These are phyloP conservation scores for Picathartes gymnocephalus DNA, from an alignment of 2,113 vertebrate species.

Conservation along the genomic window DNA sequence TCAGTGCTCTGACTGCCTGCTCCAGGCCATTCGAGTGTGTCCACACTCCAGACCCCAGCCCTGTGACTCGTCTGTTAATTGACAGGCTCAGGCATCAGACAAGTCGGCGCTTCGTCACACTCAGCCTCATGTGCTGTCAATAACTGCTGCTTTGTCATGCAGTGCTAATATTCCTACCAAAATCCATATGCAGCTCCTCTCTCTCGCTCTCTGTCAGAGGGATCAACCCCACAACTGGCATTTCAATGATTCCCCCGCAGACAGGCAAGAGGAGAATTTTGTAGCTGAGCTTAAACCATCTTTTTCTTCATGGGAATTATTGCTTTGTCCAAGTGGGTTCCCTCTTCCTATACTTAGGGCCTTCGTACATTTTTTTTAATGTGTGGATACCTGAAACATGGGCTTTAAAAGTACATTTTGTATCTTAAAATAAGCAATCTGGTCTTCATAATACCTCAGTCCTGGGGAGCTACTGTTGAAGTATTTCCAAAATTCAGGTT, in stretches of 20 bases:
- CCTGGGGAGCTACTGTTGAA: background rate
- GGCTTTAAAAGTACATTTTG: background rate
- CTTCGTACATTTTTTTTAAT: background rate
- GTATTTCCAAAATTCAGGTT: background rate
- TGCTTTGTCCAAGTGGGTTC: background rate
- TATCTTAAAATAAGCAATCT: background rate
- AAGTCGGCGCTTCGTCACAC: fast-evolving
- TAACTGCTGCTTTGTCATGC: background rate
- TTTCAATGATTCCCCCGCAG: background rate
- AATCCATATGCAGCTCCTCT: background rate
- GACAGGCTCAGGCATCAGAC: background rate
- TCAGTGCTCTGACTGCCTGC: background rate
- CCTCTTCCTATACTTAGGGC: background rate
- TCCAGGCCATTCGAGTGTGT: background rate
- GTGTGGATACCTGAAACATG: background rate
- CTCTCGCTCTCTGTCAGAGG: background rate
- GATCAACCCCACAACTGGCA: background rate
- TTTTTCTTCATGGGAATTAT: background rate
- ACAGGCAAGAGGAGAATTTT: background rate
- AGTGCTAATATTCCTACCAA: background rate
- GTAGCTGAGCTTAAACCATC: background rate
- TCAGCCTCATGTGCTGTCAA: background rate
- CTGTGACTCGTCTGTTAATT: background rate
- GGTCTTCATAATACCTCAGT: background rate
- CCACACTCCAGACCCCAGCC: fast-evolving